Conservation (phyloP, 2,888 invertebrate species). For the Phragmatobia fuliginosa region DNA sequence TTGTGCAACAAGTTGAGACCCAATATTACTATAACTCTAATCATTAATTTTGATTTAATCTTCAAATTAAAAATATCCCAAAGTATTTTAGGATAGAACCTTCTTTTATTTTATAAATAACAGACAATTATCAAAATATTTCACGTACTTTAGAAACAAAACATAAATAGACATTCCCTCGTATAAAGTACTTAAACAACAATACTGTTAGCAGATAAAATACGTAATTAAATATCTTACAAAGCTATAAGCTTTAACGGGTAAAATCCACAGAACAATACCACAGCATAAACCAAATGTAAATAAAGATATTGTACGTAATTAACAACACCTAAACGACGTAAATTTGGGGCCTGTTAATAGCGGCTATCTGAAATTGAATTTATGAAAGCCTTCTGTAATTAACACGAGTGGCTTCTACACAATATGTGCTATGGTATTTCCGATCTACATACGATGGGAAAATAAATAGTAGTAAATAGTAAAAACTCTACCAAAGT, state of each 20-base stretch:
- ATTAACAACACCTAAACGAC: slow-evolving; percentile 37
- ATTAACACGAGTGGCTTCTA: slow-evolving; percentile 19
- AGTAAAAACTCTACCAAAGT: too few species aligned
- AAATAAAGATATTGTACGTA: slow-evolving; percentile 42
- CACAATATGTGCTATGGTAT: slow-evolving; percentile 17
- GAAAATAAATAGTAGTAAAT: neutral
- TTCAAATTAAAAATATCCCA: too few species aligned
- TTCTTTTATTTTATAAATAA: neutral
- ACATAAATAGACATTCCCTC: neutral
- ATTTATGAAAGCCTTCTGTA: slow-evolving; percentile 35
- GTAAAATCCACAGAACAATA: slow-evolving; percentile 12
- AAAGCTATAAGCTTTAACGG: slow-evolving; percentile 4
- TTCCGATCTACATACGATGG: neutral
- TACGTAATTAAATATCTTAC: neutral
- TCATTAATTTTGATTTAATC: neutral
- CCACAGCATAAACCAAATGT: slow-evolving; percentile 27
- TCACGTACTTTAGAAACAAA: neutral
- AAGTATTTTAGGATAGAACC: neutral
- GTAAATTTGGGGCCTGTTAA: slow-evolving; percentile 37
- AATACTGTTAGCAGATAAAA: neutral
- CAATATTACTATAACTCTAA: neutral
- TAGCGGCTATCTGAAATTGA: slow-evolving; percentile 40
- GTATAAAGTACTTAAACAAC: neutral
- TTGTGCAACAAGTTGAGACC: neutral
- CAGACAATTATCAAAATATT: neutral